These are phyloP conservation scores for Amiota communis DNA, from an alignment of 2,888 invertebrate species.

Conservation along the genomic window DNA sequence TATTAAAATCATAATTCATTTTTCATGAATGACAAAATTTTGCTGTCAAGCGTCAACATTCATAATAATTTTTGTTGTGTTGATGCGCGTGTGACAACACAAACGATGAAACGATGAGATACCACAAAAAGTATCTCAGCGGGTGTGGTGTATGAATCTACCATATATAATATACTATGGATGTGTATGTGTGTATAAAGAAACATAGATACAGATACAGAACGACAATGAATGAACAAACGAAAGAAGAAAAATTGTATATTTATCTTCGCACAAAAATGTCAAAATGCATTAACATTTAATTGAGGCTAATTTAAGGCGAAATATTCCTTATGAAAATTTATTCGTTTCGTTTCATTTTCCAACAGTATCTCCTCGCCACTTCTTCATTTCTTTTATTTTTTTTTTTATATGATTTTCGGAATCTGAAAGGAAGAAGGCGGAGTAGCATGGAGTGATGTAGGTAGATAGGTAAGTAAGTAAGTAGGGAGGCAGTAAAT, in stretches of 20 bases:
- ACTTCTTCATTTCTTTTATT: background rate
- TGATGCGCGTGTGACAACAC: conserved; percentile 42
- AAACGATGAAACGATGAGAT: conserved; percentile 7
- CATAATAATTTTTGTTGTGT: conserved; percentile 34
- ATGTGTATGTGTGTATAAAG: conserved; percentile 16
- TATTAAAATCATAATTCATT: conserved; percentile 53
- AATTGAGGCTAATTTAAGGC: conserved; percentile 72
- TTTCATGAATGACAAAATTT: conserved; percentile 44
- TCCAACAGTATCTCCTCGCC: background rate
- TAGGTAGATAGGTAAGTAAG: no score
- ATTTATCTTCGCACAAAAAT: conserved; percentile 57
- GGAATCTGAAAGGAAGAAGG: background rate
- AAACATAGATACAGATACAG: background rate
- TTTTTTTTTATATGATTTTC: background rate
- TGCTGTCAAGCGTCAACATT: conserved; percentile 34
- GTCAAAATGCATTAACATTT: conserved; percentile 73
- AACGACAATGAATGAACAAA: conserved; percentile 28
- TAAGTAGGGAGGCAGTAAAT: background rate
- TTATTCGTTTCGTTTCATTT: conserved; percentile 35
- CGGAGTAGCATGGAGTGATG: no score
- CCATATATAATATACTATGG: background rate
- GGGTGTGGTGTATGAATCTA: conserved; percentile 15
- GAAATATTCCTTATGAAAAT: conserved; percentile 65
- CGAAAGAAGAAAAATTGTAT: conserved; percentile 25
- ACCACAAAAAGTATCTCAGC: background rate